These are phyloP conservation scores for Antheraea pernyi DNA, from an alignment of 1,140 invertebrate species.

Conservation along the genomic window DNA sequence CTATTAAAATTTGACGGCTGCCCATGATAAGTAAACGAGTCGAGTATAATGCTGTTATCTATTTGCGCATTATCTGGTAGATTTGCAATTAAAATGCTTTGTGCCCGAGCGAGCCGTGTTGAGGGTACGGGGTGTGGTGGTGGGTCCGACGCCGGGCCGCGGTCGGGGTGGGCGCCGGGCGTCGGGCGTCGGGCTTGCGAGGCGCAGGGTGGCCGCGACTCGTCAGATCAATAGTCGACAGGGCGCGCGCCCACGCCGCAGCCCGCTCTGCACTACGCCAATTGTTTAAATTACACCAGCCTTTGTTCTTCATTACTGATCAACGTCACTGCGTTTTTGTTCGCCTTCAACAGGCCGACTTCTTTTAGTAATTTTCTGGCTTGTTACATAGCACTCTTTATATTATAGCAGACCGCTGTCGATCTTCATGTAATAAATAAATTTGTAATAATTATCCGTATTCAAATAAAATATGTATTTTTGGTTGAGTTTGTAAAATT, in stretches of 20 bases:
- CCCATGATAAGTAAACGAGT: constrained; percentile 69
- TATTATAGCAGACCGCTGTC: constrained; percentile 24
- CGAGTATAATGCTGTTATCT: constrained; percentile 73
- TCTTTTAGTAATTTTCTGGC: constrained; percentile 74
- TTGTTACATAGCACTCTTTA: constrained; percentile 45
- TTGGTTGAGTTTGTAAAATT: too few relatives aligned
- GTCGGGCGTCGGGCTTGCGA: constrained; percentile 28
- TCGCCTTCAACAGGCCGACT: constrained; percentile 63
- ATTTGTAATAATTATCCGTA: too few relatives aligned
- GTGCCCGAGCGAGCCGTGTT: constrained; percentile 16
- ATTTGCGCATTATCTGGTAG: constrained; percentile 77
- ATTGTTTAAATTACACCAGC: constrained; percentile 76
- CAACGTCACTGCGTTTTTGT: constrained; percentile 68
- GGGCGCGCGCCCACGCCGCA: constrained; percentile 59
- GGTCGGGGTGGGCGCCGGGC: constrained; percentile 37
- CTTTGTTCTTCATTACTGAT: constrained; percentile 70
- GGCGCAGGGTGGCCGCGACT: constrained; percentile 46
- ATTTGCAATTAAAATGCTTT: constrained; percentile 76
- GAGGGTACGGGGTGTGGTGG: constrained; percentile 28
- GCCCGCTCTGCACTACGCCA: constrained; percentile 59
- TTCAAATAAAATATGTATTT: too few relatives aligned
- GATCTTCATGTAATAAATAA: not conserved
- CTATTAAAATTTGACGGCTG: not conserved
- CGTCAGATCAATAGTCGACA: constrained; percentile 75
- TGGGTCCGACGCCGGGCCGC: constrained; percentile 22